Base-by-base conservation (phyloP, 2,113 vertebrate genomes). In the Xerus inauris region DNA sequence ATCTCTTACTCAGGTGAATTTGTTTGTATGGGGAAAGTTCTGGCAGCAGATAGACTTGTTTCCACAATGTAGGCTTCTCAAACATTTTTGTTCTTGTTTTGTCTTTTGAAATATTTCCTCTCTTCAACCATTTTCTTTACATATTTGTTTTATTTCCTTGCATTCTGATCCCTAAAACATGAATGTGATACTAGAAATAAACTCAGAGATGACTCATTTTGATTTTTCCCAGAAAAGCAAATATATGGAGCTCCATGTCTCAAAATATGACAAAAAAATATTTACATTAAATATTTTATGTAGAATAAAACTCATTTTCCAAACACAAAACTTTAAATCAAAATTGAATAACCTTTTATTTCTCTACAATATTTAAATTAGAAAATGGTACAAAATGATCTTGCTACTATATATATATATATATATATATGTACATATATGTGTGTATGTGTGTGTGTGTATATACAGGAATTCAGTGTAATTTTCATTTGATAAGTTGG, bases 361-460 rank as follows among this genome's bases (percentile, higher is more conserved):
- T 80, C 59, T 62, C 75, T 79, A 84, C 40, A 79, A 83, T 30
- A 54, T 11, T 80, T 47, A 73, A 57, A 90, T 75, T 64, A 80
- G 64, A 97, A 96, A 89, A 49, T 28, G 9, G 42, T 93, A 94
- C 87, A 4, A 89, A 87, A 22, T 59, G 8, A 1, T 83, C 9
- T 67, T 72, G 32, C 26, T 49, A 32, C 75, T 47, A 77, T 57
- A 69, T 10, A 42, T 69, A 51, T 17, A 77, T 49, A 49, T 47
- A 47, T 47, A 47, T 47, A 47, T 47, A 47, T 47, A 47, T 47
- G 11, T 47, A 47, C 11, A 47, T 47, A 47, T 47, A 47, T 49
- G 13, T 49, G 13, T 49, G 13, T 49, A n/a, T n/a, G n/a, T n/a
- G n/a, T n/a, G n/a, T n/a, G n/a, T n/a, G n/a, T n/a, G n/a, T n/a